Conservation (phyloP, 2,888 invertebrate genomes). For the Ephialtes manifestator region DNA sequence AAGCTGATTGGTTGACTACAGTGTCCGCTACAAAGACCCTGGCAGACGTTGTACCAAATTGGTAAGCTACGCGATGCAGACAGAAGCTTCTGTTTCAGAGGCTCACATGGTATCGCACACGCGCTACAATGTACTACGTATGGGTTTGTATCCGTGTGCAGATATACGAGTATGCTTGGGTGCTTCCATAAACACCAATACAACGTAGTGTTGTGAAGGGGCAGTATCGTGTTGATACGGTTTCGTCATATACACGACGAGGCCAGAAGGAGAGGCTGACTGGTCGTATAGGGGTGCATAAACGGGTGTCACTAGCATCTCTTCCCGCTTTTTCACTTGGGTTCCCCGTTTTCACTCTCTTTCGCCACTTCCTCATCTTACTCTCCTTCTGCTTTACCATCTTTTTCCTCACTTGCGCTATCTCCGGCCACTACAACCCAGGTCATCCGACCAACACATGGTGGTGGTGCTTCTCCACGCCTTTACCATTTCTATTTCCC, state of each 20-base stretch:
- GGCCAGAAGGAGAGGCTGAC: neutral
- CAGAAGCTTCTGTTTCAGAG: neutral
- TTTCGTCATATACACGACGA: slow-evolving; percentile 29
- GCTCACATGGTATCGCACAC: slow-evolving; percentile 10
- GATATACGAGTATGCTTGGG: slow-evolving; percentile 36
- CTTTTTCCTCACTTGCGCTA: slow-evolving; percentile 46
- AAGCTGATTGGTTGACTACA: slow-evolving; percentile 12
- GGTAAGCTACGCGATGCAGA: slow-evolving; percentile 14
- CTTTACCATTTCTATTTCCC: slow-evolving; percentile 70
- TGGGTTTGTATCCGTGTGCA: neutral
- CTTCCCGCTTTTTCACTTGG: slow-evolving; percentile 32
- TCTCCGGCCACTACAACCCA: slow-evolving; percentile 60
- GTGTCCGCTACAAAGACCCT: neutral
- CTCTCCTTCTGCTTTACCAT: slow-evolving; percentile 46
- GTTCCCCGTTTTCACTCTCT: slow-evolving; percentile 12
- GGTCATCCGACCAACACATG: slow-evolving; percentile 67
- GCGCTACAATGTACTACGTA: neutral
- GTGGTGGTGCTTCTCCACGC: slow-evolving; percentile 50
- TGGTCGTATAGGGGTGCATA: slow-evolving; percentile 19
- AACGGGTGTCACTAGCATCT: slow-evolving; percentile 19
- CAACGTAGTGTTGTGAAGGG: neutral
- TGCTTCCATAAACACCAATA: slow-evolving; percentile 41
- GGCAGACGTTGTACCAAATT: slow-evolving; percentile 30
- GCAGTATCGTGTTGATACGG: slow-evolving; percentile 37
- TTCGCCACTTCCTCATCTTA: slow-evolving; percentile 6